These are phyloP conservation scores for Tragopan temminckii DNA, from an alignment of 2,797 vertebrate species.

Conservation along the genomic window DNA sequence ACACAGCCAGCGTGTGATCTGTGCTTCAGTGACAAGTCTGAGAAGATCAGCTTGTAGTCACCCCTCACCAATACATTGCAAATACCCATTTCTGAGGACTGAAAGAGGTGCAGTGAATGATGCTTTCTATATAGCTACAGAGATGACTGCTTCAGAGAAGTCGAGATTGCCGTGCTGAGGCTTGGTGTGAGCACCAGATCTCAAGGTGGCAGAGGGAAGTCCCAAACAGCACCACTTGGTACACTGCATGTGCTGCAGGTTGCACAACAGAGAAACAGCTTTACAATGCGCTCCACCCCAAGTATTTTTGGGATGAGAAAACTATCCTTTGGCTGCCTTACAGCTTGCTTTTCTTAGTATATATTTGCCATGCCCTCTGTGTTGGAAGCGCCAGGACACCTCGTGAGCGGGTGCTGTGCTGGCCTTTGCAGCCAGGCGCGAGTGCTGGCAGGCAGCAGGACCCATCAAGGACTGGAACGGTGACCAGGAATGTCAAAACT, in stretches of 20 bases:
- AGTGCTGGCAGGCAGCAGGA: not conserved
- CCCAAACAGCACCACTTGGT: not conserved
- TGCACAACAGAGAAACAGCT: not conserved
- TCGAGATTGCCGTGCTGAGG: not conserved
- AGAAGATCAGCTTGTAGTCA: not conserved
- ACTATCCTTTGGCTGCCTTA: not conserved
- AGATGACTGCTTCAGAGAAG: not conserved
- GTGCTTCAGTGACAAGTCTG: not conserved
- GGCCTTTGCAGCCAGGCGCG: not conserved
- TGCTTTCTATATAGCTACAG: not conserved
- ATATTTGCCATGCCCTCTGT: not conserved
- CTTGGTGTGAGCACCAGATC: not conserved
- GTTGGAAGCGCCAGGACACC: not conserved
- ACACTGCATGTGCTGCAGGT: rapidly evolving
- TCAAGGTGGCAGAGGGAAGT: not conserved
- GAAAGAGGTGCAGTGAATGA: not conserved
- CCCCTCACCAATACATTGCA: not conserved
- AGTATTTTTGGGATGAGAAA: constrained; percentile 8
- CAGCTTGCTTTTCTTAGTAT: not conserved
- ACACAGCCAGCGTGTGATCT: not conserved
- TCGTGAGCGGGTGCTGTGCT: not conserved
- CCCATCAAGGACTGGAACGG: not conserved
- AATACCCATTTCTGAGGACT: not conserved
- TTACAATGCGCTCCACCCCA: not conserved
- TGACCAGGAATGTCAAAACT: constrained; percentile 13